Conservation (phyloP, 30 jellyfish, hydroid and myxozoan genomes). For the Pseudorhiza aurosa region DNA sequence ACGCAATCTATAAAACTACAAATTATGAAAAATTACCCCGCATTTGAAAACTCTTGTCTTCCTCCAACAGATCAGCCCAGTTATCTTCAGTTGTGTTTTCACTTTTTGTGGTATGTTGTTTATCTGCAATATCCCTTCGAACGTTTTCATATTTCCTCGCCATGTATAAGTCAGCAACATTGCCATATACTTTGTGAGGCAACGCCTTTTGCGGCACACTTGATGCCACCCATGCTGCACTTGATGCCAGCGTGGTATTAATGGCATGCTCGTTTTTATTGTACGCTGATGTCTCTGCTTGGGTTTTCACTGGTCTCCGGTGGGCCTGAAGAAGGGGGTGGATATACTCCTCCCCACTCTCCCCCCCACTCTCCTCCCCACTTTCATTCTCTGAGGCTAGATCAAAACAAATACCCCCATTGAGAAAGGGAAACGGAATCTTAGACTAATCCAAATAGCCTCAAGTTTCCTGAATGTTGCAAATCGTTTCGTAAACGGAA, state of each 20-base stretch:
- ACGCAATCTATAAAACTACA: background rate
- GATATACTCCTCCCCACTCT: slow-evolving; percentile 66
- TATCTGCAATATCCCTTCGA: slow-evolving; percentile 1
- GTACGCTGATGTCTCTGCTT: slow-evolving; percentile 27
- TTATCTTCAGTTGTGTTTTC: slow-evolving; percentile 38
- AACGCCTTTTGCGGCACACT: background rate
- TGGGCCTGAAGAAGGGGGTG: slow-evolving; percentile 94
- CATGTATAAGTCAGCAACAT: slow-evolving; percentile 63
- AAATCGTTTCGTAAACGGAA: too few species aligned
- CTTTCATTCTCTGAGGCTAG: background rate
- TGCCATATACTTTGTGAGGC: background rate
- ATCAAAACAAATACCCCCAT: background rate
- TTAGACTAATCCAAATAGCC: too few species aligned
- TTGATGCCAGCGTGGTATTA: background rate
- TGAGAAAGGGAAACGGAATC: too few species aligned
- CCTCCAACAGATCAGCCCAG: slow-evolving; percentile 68
- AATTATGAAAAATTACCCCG: background rate
- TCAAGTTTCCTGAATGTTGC: too few species aligned
- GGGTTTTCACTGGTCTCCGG: slow-evolving; percentile 74
- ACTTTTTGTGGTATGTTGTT: background rate
- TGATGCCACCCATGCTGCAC: background rate
- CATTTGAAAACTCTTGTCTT: slow-evolving; percentile 17
- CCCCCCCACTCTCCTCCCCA: slow-evolving; percentile 53
- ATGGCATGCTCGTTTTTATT: background rate
- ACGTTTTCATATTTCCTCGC: slow-evolving; percentile 59